Conservation (phyloP, 30 jellyfish, hydroid and myxozoan species). For the Aurelia sp. region DNA sequence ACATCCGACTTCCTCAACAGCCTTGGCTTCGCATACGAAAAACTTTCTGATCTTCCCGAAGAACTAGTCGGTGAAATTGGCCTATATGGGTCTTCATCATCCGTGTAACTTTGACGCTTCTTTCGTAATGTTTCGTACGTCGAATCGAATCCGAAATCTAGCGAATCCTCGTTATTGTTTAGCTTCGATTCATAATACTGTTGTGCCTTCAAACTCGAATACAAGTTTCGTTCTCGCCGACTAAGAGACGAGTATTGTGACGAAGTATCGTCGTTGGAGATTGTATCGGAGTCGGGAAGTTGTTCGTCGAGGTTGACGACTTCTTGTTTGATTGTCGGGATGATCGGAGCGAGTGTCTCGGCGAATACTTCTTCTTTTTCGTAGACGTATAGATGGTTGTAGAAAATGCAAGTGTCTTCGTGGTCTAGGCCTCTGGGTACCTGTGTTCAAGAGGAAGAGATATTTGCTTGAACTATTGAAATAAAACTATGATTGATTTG, state of each 20-base stretch:
- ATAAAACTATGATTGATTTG: too few relatives aligned
- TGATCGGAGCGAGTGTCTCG: conserved; percentile 79
- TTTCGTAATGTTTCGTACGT: conserved; percentile 75
- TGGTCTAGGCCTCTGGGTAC: conserved; percentile 81
- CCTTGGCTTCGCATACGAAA: conserved; percentile 78
- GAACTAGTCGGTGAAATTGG: conserved; percentile 68
- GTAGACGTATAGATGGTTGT: conserved; percentile 83
- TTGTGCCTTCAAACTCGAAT: conserved; percentile 66
- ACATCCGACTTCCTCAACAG: conserved; percentile 65
- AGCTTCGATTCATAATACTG: conserved; percentile 45
- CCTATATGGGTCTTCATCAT: conserved; percentile 1
- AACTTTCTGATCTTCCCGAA: conserved; percentile 67
- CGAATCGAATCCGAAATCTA: conserved; percentile 68
- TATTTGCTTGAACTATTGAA: too few relatives aligned
- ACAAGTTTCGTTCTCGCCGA: conserved; percentile 63
- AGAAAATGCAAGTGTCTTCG: conserved; percentile 81
- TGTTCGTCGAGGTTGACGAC: conserved; percentile 57
- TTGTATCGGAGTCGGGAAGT: conserved; percentile 47
- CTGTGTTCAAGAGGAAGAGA: neutral
- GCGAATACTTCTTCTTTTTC: conserved; percentile 86
- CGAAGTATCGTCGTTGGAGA: conserved; percentile 51
- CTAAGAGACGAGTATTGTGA: conserved; percentile 70
- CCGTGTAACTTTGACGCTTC: conserved; percentile 57
- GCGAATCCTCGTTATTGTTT: conserved; percentile 49
- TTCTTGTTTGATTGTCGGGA: conserved; percentile 49